Conservation (phyloP, 2,797 vertebrate genomes). For the Anomalospiza imberbis region DNA sequence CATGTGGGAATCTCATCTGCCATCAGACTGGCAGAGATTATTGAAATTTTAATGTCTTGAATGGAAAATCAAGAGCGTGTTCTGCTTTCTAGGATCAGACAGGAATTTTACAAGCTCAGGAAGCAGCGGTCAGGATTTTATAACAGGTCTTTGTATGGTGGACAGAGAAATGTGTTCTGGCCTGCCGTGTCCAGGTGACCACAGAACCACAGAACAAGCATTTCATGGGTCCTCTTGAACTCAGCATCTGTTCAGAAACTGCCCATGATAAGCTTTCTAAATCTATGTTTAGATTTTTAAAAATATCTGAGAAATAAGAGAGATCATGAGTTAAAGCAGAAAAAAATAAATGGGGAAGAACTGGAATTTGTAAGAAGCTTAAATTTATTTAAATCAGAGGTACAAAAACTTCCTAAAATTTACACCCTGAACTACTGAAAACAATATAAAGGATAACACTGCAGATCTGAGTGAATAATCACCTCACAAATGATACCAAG, state of each 20-base stretch:
- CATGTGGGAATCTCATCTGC: not conserved
- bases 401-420: not conserved
- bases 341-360: not conserved
- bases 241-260: not conserved
- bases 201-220: not conserved
- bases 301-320: not conserved
- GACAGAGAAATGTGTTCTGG: not conserved
- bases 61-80: not conserved
- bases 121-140: not conserved
- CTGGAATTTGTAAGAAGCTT: not conserved
- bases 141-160: not conserved
- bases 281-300: not conserved
- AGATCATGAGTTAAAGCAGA: not conserved
- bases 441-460: not conserved
- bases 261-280: not conserved
- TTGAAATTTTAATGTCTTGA: not conserved
- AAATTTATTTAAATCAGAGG: not conserved
- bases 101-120: not conserved
- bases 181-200: not conserved
- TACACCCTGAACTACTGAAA: not conserved
- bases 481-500: not conserved
- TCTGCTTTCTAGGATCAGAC: not conserved
- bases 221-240: not conserved
- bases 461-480: not conserved
- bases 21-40: not conserved